These are phyloP conservation scores for Eristalis intricaria DNA, from an alignment of 2,888 invertebrate species.

Conservation along the genomic window DNA sequence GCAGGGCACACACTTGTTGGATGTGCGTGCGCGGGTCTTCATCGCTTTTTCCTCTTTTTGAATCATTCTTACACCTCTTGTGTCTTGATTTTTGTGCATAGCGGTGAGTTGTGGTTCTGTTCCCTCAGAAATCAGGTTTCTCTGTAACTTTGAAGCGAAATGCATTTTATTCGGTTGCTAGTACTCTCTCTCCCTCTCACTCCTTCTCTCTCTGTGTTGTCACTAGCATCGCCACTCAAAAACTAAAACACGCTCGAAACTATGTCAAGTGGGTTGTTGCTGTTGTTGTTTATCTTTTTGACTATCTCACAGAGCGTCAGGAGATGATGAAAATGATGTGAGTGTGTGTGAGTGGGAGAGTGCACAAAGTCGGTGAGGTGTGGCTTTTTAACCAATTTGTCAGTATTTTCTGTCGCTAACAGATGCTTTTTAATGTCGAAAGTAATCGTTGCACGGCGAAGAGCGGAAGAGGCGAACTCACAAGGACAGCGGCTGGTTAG, in stretches of 20 bases:
- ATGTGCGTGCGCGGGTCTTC: neutral
- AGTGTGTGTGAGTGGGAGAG: neutral
- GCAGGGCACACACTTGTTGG: neutral
- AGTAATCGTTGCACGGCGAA: slow-evolving; percentile 44
- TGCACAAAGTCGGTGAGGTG: slow-evolving; percentile 33
- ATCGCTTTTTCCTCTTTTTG: no score
- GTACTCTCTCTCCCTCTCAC: neutral
- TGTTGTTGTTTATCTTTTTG: slow-evolving; percentile 59
- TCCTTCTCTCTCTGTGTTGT: neutral
- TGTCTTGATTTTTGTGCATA: slow-evolving; percentile 10
- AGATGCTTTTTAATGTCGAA: slow-evolving; percentile 56
- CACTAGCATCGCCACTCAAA: neutral
- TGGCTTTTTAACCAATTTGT: slow-evolving; percentile 59
- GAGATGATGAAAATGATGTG: slow-evolving; percentile 34
- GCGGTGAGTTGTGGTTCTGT: neutral
- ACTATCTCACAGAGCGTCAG: slow-evolving; percentile 16
- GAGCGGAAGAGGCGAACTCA: neutral
- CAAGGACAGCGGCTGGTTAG: slow-evolving; percentile 40
- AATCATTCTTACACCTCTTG: neutral
- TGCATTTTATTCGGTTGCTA: slow-evolving; percentile 4
- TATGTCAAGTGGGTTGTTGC: slow-evolving; percentile 60
- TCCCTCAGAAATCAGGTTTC: slow-evolving; percentile 20
- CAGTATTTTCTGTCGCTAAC: slow-evolving; percentile 54
- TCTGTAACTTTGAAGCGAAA: slow-evolving; percentile 25
- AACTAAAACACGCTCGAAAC: slow-evolving; percentile 47